These are phyloP conservation scores for Potorous gilbertii DNA, from an alignment of 2,797 vertebrate genomes.

Conservation along the genomic window DNA sequence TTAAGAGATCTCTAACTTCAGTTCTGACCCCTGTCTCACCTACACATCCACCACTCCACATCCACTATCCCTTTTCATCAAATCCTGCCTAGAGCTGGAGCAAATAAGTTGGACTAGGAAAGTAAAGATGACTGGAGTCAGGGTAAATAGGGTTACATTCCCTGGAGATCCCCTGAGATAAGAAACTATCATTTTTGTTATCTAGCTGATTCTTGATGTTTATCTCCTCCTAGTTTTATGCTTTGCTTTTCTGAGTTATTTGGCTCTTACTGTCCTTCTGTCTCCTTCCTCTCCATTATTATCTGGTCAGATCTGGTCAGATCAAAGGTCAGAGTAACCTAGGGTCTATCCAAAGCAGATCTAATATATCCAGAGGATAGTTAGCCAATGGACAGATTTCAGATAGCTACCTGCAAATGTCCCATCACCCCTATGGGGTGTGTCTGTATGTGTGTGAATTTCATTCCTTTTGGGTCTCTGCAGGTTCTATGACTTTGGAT, in stretches of 20 bases:
- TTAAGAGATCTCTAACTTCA: not conserved
- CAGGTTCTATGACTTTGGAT: not conserved
- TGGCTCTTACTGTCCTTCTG: not conserved
- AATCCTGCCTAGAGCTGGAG: not conserved
- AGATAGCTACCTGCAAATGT: not conserved
- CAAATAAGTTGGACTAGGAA: not conserved
- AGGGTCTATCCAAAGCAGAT: not conserved
- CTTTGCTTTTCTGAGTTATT: not conserved
- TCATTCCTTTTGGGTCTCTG: not conserved
- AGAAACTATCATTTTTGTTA: slow-evolving; percentile 3
- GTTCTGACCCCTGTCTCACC: no score
- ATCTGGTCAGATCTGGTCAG: not conserved
- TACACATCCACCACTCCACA: not conserved
- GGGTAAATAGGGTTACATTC: not conserved
- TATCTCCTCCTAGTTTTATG: slow-evolving; percentile 43
- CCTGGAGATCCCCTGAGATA: not conserved
- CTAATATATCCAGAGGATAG: not conserved
- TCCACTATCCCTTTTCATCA: not conserved
- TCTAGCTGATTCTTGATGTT: slow-evolving; percentile 28
- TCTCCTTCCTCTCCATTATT: not conserved
- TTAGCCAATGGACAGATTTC: not conserved
- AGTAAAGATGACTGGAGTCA: not conserved
- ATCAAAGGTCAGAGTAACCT: not conserved
- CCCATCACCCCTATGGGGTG: slow-evolving; percentile 1
- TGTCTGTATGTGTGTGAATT: not conserved